Evolutionary conservation across 1,140 invertebrate species (phyloP).

Genomic region (Daktulosphaira vitifoliae): DNA sequence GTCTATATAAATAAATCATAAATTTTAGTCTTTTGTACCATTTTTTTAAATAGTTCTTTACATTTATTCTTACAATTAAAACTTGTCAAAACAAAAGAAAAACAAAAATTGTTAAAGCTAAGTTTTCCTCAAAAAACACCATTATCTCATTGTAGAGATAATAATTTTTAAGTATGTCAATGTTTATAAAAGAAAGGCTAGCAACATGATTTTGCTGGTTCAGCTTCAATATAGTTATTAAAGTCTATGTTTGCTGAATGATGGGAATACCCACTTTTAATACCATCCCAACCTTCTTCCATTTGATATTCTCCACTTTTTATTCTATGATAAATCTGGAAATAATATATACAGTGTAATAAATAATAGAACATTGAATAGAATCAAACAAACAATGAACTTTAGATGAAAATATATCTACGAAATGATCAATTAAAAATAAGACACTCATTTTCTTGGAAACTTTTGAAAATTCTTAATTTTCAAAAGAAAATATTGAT

Average conservation of each 20-base stretch:
- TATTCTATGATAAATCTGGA: conserved; percentile 68
- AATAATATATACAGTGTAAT: background rate
- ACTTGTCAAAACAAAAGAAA: conserved; percentile 12
- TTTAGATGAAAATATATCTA: too few relatives aligned
- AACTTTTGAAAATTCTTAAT: too few relatives aligned
- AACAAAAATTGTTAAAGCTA: conserved; percentile 13
- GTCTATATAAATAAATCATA: conserved; percentile 23
- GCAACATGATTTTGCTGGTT: conserved; percentile 78
- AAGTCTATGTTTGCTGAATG: conserved; percentile 66
- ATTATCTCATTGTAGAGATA: background rate
- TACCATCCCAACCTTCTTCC: conserved; percentile 97
- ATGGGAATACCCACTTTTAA: conserved; percentile 85
- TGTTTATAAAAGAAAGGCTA: too few relatives aligned
- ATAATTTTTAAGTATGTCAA: too few relatives aligned
- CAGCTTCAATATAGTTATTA: conserved; percentile 72
- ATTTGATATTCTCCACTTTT: conserved; percentile 85
- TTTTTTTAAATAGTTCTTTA: conserved; percentile 8
- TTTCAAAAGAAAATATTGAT: conserved; percentile 19
- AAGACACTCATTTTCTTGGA: too few relatives aligned
- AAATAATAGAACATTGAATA: too few relatives aligned
- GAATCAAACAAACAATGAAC: too few relatives aligned
- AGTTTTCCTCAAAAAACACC: conserved; percentile 11
- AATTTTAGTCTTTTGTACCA: conserved; percentile 27
- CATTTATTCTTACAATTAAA: conserved; percentile 6
- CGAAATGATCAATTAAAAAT: too few relatives aligned